Evolutionary conservation across 1,140 invertebrate species (phyloP).

Genomic region (Coptotermes formosanus): DNA sequence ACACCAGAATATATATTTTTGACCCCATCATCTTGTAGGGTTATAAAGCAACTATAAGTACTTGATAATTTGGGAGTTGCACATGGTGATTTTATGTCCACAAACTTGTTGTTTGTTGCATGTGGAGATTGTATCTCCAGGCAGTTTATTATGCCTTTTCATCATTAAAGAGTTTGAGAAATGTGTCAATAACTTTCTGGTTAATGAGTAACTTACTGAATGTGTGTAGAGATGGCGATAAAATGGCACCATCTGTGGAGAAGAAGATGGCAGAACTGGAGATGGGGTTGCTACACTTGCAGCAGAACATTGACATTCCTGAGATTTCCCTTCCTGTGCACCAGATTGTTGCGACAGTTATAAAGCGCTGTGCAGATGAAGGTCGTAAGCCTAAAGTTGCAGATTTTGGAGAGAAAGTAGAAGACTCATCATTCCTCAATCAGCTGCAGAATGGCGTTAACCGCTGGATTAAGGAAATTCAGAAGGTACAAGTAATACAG

Average conservation of each 20-base stretch:
- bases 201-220: too few relatives aligned
- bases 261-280: slow-evolving; percentile 99
- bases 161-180: too few relatives aligned
- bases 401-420: slow-evolving; percentile 92
- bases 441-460: slow-evolving; percentile 96
- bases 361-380: slow-evolving; percentile 91
- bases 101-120: too few relatives aligned
- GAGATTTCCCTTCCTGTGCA: slow-evolving; percentile 95
- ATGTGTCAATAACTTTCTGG: too few relatives aligned
- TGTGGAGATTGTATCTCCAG: too few relatives aligned
- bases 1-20: too few relatives aligned
- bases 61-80: too few relatives aligned
- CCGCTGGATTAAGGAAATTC: slow-evolving; percentile 99
- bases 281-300: slow-evolving; percentile 97
- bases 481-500: slow-evolving; percentile 68
- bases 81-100: too few relatives aligned
- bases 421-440: slow-evolving; percentile 97
- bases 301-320: slow-evolving; percentile 99
- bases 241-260: slow-evolving; percentile 97
- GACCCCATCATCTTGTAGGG: too few relatives aligned
- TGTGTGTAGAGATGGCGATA: slow-evolving; percentile 85
- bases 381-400: slow-evolving; percentile 90
- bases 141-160: too few relatives aligned
- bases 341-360: slow-evolving; percentile 78
- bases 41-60: too few relatives aligned